These are phyloP conservation scores for Drosophila bunnanda DNA, from an alignment of 2,888 invertebrate species.

Conservation along the genomic window DNA sequence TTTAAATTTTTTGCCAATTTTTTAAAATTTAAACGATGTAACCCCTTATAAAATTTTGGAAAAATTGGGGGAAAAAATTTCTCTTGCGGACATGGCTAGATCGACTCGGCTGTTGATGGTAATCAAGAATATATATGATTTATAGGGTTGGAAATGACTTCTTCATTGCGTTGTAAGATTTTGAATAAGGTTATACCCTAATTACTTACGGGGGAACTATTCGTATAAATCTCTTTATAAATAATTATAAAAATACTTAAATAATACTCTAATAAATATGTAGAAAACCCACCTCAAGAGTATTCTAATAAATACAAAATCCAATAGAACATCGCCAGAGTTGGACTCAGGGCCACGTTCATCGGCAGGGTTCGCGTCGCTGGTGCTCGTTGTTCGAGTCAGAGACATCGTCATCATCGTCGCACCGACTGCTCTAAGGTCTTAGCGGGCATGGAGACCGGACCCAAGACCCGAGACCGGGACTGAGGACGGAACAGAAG, in stretches of 20 bases:
- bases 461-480: conserved; percentile 28
- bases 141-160: too few species aligned
- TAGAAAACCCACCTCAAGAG: conserved; percentile 33
- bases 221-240: too few species aligned
- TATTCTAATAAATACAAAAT: conserved; percentile 51
- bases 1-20: too few species aligned
- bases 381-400: conserved; percentile 41
- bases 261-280: not conserved
- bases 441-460: conserved; percentile 48
- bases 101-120: too few species aligned
- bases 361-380: conserved; percentile 30
- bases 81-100: too few species aligned
- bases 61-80: too few species aligned
- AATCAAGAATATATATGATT: too few species aligned
- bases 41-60: too few species aligned
- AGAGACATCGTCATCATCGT: conserved; percentile 45
- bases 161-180: too few species aligned
- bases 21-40: too few species aligned
- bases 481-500: conserved; percentile 45
- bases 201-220: too few species aligned
- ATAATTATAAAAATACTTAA: not conserved
- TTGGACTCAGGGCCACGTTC: conserved; percentile 21
- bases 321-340: conserved; percentile 40
- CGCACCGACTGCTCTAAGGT: conserved; percentile 50
- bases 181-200: too few species aligned